These are phyloP conservation scores for Andrena flavipes DNA, from an alignment of 2,888 invertebrate genomes.

Conservation along the genomic window DNA sequence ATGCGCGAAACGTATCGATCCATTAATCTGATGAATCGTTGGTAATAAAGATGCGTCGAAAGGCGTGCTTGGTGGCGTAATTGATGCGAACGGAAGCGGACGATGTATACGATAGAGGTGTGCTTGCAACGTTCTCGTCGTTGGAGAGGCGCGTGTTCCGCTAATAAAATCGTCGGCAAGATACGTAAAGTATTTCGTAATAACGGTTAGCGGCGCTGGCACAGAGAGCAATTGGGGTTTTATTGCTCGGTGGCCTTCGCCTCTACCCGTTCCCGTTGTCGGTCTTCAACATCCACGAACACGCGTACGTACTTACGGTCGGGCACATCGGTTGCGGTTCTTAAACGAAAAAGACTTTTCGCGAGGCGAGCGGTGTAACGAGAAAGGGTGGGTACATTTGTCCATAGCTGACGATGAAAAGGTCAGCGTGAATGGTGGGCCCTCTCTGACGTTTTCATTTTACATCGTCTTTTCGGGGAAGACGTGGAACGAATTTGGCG, in stretches of 20 bases:
- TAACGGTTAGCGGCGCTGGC: constrained; percentile 57
- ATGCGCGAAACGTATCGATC: constrained; percentile 19
- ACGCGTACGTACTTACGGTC: constrained; percentile 30
- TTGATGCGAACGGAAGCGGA: neutral
- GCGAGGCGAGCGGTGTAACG: constrained; percentile 31
- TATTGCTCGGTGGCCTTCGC: constrained; percentile 54
- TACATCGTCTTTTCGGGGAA: neutral
- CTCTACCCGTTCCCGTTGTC: constrained; percentile 23
- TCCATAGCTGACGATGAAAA: neutral
- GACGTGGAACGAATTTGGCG: constrained; percentile 26
- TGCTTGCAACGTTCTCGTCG: neutral
- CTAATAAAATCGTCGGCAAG: constrained; percentile 52
- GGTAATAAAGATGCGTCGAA: constrained; percentile 29
- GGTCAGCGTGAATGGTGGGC: neutral
- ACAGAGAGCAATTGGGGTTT: constrained; percentile 58
- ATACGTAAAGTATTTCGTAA: constrained; percentile 66
- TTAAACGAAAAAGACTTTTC: constrained; percentile 13
- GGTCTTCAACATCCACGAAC: constrained; percentile 44
- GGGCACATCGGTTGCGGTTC: constrained; percentile 48
- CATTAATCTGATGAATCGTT: constrained; percentile 36
- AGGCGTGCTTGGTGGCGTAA: neutral
- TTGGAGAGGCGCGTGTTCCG: neutral
- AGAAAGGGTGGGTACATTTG: constrained; percentile 30
- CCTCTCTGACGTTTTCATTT: neutral
- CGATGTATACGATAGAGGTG: neutral